Evolutionary conservation across 2,113 vertebrate species (phyloP).

Genomic region (Copsychus sechellarum): DNA sequence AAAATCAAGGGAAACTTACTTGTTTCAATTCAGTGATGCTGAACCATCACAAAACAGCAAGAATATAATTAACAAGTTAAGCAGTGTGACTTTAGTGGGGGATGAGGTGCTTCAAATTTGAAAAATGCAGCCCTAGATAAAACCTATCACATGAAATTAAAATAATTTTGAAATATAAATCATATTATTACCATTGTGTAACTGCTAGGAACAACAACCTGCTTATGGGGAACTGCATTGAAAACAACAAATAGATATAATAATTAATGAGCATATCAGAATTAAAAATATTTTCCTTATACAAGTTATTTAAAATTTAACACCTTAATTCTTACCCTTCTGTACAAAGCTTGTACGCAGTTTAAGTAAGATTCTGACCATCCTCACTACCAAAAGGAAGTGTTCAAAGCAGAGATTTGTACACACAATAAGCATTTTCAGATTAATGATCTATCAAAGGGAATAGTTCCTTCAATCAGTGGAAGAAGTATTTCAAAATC

Average conservation of each 20-base stretch:
- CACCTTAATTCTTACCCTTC: constrained; percentile 77
- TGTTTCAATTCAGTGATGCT: constrained; percentile 12
- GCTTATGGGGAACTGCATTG: constrained; percentile 20
- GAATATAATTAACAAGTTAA: not conserved
- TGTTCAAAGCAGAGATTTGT: constrained; percentile 70
- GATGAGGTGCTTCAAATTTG: not conserved
- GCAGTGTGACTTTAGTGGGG: not conserved
- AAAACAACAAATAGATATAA: constrained; percentile 73
- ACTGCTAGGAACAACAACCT: constrained; percentile 42
- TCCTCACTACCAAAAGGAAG: constrained; percentile 64
- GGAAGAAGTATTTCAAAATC: constrained; percentile 73
- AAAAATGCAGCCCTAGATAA: constrained; percentile 33
- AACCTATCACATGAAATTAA: constrained; percentile 8
- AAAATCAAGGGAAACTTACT: constrained; percentile 1
- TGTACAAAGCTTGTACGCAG: constrained; percentile 74
- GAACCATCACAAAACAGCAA: constrained; percentile 8
- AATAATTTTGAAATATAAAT: constrained; percentile 44
- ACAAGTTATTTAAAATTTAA: constrained; percentile 79
- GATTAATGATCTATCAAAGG: constrained; percentile 76
- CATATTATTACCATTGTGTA: constrained; percentile 35
- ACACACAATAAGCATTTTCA: constrained; percentile 77
- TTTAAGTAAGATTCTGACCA: constrained; percentile 77
- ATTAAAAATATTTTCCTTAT: constrained; percentile 78
- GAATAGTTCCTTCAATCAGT: constrained; percentile 77
- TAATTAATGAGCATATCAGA: constrained; percentile 75